Percentiles rank a stretch among this genome's conserved stretches.
Evolutionary conservation across 2,888 invertebrate species (phyloP).

Genomic region (Drosophila paranaensis): DNA sequence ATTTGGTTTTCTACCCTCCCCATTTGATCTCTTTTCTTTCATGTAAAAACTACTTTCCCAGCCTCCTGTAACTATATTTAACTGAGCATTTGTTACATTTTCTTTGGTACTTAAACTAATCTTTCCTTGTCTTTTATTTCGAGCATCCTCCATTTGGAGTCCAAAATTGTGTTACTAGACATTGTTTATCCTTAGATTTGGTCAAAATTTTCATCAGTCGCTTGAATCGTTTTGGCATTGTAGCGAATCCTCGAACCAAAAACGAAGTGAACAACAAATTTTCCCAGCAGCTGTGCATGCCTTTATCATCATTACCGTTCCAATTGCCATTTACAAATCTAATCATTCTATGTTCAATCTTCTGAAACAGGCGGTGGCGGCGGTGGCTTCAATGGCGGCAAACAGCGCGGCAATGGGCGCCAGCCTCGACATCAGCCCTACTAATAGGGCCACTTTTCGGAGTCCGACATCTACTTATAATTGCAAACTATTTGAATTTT

Average conservation of each 20-base stretch:
- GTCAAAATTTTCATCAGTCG: slow-evolving; percentile 73
- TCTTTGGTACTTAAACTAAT: slow-evolving; percentile 36
- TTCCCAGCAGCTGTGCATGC: slow-evolving; percentile 49
- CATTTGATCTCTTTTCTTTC: slow-evolving; percentile 17
- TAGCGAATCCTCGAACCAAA: slow-evolving; percentile 41
- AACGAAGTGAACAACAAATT: slow-evolving; percentile 17
- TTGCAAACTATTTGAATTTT: slow-evolving; percentile 78
- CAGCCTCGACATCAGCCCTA: slow-evolving; percentile 96
- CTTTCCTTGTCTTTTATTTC: slow-evolving; percentile 43
- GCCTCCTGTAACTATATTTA: slow-evolving; percentile 27
- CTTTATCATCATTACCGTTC: slow-evolving; percentile 1
- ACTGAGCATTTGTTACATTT: slow-evolving; percentile 33
- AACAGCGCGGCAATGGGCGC: slow-evolving; percentile 92
- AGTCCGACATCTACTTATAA: slow-evolving; percentile 62
- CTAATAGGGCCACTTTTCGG: slow-evolving; percentile 84
- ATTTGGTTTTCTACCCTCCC: slow-evolving; percentile 17
- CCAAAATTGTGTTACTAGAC: slow-evolving; percentile 51
- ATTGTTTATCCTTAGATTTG: slow-evolving; percentile 68
- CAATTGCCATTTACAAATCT: slow-evolving; percentile 10
- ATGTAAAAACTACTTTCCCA: slow-evolving; percentile 27
- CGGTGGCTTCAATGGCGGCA: slow-evolving; percentile 90
- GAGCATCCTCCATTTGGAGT: slow-evolving; percentile 44
- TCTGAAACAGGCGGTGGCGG: slow-evolving; percentile 76
- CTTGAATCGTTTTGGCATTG: slow-evolving; percentile 64
- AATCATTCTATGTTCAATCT: slow-evolving; percentile 22